Percentiles rank a stretch among this genome's conserved stretches.
Evolutionary conservation across 2,888 invertebrate genomes (phyloP).

Genomic region (Platerodrilus igneus): DNA sequence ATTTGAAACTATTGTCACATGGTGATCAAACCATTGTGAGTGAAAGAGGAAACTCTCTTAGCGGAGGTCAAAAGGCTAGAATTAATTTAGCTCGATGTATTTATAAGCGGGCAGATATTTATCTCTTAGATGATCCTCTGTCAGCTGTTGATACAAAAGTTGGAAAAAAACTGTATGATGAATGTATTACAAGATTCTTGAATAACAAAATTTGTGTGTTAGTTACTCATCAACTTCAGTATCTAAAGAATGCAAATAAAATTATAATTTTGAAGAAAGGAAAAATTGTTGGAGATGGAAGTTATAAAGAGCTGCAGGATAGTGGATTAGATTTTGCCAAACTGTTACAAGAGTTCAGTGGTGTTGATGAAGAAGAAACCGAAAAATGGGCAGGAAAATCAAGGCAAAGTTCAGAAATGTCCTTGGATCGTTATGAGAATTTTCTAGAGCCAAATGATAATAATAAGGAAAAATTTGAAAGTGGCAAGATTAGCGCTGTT

Average conservation of each 20-base stretch:
- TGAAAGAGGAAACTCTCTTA: constrained; percentile 70
- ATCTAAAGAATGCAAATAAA: constrained; percentile 60
- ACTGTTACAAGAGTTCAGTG: too few relatives aligned
- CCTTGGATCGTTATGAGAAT: too few relatives aligned
- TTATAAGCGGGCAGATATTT: constrained; percentile 71
- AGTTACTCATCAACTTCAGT: constrained; percentile 82
- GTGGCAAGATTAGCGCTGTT: too few relatives aligned
- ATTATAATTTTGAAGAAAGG: constrained; percentile 63
- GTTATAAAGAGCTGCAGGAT: too few relatives aligned
- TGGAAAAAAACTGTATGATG: constrained; percentile 69
- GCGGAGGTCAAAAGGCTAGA: constrained; percentile 77
- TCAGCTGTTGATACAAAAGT: constrained; percentile 76
- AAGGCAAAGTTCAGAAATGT: too few relatives aligned
- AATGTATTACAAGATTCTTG: constrained; percentile 58
- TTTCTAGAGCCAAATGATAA: too few relatives aligned
- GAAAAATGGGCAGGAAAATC: too few relatives aligned
- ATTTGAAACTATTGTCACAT: constrained; percentile 64
- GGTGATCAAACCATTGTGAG: constrained; percentile 74
- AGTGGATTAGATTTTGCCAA: too few relatives aligned
- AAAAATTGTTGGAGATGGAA: too few relatives aligned
- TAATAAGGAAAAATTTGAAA: too few relatives aligned
- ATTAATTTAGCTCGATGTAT: constrained; percentile 73
- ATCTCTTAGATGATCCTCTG: constrained; percentile 74
- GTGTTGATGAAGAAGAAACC: too few relatives aligned
- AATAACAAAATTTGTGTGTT: constrained; percentile 65